Evolutionary conservation across 64 coral and sea anemone genomes (phyloP), one percentile per base, ranked within the genome.

Genomic region (Porites australiensis): DNA sequence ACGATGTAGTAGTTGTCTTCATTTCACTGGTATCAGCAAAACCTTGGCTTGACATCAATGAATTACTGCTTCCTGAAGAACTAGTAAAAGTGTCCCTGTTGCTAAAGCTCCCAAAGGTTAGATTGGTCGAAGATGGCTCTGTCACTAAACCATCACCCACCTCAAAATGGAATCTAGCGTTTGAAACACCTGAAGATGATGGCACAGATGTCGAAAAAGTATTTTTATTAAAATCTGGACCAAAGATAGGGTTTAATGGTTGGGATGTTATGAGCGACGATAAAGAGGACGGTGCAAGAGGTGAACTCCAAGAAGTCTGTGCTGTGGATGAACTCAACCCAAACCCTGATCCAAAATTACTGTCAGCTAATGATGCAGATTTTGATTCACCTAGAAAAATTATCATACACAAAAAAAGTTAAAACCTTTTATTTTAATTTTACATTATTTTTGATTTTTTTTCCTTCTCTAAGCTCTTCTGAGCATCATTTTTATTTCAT

Each of bases 31-130:
- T 9, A 50, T 21, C 9, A 21, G 18, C 81, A 84, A 84, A 84
- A 51, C 3, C 14, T 18, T 18, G 49, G 8, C 47, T 68, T 68
- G 63, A 84, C 6, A 37, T 37, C 27, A 43, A 68, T 8, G 20
- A 8, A 12, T 7, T 57, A 5, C 54, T 57, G 7, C 50, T 18
- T 44, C 18, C 2, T 5, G 22, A 59, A 44, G 21, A 0, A 70
- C 66, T 27, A 6, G 10, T 19, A 84, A 63, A 66, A 2, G 45
- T 21, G 10, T 18, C 63, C 5, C 19, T 6, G 5, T 64, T 82
- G 37, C 14, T 49, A 43, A 84, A 84, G 13, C 81, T 11, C 67
- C 81, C 44, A 46, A 84, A 84, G 6, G 81, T 52, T 12, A 84
- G 43, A 23, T 8, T 66, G 8, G 16, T 13, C 20, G 47, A 68